Evolutionary conservation across 2,888 invertebrate species (phyloP), one percentile per base, ranked within the genome.

Genomic region (Drosophila rubida): DNA sequence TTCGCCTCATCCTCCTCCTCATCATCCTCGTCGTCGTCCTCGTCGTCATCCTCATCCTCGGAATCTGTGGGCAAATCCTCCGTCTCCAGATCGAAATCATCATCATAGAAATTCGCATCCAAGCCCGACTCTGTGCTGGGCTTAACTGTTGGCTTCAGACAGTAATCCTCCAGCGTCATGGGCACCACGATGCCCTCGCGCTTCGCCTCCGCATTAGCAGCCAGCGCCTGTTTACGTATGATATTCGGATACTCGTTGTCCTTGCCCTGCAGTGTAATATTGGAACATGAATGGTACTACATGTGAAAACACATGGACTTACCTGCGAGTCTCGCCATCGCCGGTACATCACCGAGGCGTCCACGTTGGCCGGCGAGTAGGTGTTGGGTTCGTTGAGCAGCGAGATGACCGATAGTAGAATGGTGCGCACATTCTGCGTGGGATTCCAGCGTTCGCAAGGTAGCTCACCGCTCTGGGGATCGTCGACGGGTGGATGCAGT

Each of bases 371-470:
- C 46, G 99, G 99, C 89, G 99, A 99, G 93, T 96, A 99, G 76
- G 99, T 99, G 93, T 99, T 99, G 75, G 99, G 99, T 93, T 99
- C 99, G 93, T 99, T 99, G 90, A 99, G 94, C 77, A 99, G 94
- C 13, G 99, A 99, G 91, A 99, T 99, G 85, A 99, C 99, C 70
- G 99, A 99, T 69, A 99, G 94, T 78, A 99, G 94, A 89, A 99
- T 98, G 53, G 99, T 99, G 92, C 99, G 97, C 90, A 99, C 99
- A 90, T 97, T 99, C 93, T 99, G 99, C 79, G 99, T 99, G 57
- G 99, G 99, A 94, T 99, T 99, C 99, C 99, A 99, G 92, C 99
- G 96, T 93, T 99, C 99, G 93, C 99, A 99, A 0, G 99, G 98
- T 89, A 99, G 93, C 92, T 99, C 99, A 23, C 99, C 99, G 87